Percentiles rank a stretch among this genome's conserved stretches.
These are phyloP conservation scores for Tapirus terrestris DNA, from an alignment of 2,113 vertebrate species.

Conservation along the genomic window DNA sequence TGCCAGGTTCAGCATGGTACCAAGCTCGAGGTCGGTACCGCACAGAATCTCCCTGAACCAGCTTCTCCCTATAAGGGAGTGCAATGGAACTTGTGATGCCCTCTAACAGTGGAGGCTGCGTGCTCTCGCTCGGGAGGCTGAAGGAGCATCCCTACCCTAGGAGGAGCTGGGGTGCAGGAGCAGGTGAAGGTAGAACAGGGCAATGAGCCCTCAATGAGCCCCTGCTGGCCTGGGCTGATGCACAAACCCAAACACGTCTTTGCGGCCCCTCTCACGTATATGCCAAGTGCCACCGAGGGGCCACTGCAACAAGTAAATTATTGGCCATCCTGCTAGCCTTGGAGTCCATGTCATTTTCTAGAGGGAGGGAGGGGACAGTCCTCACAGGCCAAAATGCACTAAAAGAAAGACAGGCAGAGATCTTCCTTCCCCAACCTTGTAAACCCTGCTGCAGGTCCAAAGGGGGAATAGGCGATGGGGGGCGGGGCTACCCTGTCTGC, in stretches of 20 bases:
- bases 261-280: background rate
- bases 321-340: background rate
- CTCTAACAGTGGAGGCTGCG: background rate
- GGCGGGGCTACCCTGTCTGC: background rate
- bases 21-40: background rate
- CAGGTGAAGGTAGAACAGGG: background rate
- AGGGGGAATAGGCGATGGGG: background rate
- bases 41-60: background rate
- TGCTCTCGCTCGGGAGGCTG: background rate
- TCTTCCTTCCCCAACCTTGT: background rate
- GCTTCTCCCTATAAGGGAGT: background rate
- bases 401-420: slow-evolving; percentile 11
- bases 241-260: background rate
- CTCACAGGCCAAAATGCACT: background rate
- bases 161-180: background rate
- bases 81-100: background rate
- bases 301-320: background rate
- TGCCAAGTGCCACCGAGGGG: background rate
- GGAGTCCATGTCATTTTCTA: background rate
- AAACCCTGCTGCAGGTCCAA: slow-evolving; percentile 3
- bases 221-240: background rate
- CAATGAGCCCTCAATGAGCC: background rate
- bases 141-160: background rate
- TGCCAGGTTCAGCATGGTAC: background rate
- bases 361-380: background rate